Conservation (phyloP, 2,888 invertebrate genomes). For the Chorisops tibialis region DNA sequence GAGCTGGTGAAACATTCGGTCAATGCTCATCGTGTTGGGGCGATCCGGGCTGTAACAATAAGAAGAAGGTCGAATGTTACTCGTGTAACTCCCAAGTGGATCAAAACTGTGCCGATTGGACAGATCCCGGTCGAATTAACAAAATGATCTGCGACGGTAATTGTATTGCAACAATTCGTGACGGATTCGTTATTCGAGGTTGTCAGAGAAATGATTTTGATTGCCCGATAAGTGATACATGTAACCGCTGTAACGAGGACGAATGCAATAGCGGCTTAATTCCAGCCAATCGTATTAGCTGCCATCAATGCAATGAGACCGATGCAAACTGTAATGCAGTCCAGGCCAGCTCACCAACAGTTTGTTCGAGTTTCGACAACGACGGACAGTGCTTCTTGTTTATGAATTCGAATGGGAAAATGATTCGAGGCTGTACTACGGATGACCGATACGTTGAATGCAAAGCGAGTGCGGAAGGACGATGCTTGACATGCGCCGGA, state of each 20-base stretch:
- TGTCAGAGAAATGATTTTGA: slow-evolving; percentile 34
- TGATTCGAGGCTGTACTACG: slow-evolving; percentile 36
- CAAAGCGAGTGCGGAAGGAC: neutral
- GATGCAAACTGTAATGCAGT: slow-evolving; percentile 29
- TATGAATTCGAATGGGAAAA: slow-evolving; percentile 33
- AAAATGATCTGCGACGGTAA: slow-evolving; percentile 41
- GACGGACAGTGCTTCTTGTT: slow-evolving; percentile 41
- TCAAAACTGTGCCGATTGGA: slow-evolving; percentile 43
- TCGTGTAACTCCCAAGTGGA: slow-evolving; percentile 39
- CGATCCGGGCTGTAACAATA: slow-evolving; percentile 39
- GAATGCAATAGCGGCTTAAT: slow-evolving; percentile 43
- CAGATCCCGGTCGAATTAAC: slow-evolving; percentile 38
- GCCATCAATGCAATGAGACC: slow-evolving; percentile 41
- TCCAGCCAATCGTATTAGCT: slow-evolving; percentile 41
- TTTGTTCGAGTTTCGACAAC: slow-evolving; percentile 35
- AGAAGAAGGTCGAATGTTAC: slow-evolving; percentile 42
- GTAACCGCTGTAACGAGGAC: slow-evolving; percentile 39
- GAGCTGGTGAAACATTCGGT: slow-evolving; percentile 30
- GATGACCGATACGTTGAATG: slow-evolving; percentile 24
- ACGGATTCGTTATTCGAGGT: slow-evolving; percentile 42
- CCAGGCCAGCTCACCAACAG: neutral
- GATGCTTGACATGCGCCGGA: slow-evolving; percentile 6
- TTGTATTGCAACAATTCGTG: slow-evolving; percentile 37
- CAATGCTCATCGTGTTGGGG: slow-evolving; percentile 41
- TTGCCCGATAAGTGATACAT: slow-evolving; percentile 27